Percentiles rank a stretch among this genome's conserved stretches.
These are phyloP conservation scores for Cataglyphis rosenhaueri DNA, from an alignment of 2,888 invertebrate species.

Conservation along the genomic window DNA sequence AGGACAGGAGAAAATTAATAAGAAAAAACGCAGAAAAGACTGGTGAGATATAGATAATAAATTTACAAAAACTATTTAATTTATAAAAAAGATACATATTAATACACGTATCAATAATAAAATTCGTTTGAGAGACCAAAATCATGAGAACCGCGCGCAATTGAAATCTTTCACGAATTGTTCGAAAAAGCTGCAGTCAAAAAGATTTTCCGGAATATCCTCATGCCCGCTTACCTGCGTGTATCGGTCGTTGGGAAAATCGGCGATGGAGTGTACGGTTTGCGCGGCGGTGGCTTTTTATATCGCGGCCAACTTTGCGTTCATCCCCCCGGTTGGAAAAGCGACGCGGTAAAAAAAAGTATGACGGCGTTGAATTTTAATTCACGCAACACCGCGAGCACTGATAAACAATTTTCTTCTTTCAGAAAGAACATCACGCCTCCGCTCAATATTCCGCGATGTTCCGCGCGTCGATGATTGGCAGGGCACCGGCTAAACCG, in stretches of 20 bases:
- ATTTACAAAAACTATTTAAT: neutral
- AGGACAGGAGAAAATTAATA: neutral
- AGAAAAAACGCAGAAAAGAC: neutral
- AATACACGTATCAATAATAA: neutral
- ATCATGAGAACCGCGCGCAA: neutral
- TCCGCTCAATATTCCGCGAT: slow-evolving; percentile 74
- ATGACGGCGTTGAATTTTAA: slow-evolving; percentile 78
- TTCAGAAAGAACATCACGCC: slow-evolving; percentile 46
- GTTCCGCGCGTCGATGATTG: slow-evolving; percentile 71
- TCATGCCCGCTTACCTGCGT: slow-evolving; percentile 58
- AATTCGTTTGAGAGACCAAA: neutral
- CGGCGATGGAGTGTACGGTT: slow-evolving; percentile 53
- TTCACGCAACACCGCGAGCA: slow-evolving; percentile 63
- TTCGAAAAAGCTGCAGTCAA: neutral
- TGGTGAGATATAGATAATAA: neutral
- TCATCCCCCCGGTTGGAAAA: slow-evolving; percentile 27
- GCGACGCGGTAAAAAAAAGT: slow-evolving; percentile 52
- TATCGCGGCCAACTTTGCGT: slow-evolving; percentile 57
- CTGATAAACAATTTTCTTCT: slow-evolving; percentile 79
- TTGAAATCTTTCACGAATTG: neutral
- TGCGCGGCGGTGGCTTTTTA: slow-evolving; percentile 70
- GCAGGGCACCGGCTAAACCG: slow-evolving; percentile 70
- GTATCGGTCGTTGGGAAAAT: slow-evolving; percentile 51
- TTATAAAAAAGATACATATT: neutral
- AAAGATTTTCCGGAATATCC: neutral